Percentiles rank a stretch among this genome's conserved stretches.
phyloP scores from a whole-genome alignment of 2,888 invertebrate genomes.

The Linnaemya vulpina region DNA sequence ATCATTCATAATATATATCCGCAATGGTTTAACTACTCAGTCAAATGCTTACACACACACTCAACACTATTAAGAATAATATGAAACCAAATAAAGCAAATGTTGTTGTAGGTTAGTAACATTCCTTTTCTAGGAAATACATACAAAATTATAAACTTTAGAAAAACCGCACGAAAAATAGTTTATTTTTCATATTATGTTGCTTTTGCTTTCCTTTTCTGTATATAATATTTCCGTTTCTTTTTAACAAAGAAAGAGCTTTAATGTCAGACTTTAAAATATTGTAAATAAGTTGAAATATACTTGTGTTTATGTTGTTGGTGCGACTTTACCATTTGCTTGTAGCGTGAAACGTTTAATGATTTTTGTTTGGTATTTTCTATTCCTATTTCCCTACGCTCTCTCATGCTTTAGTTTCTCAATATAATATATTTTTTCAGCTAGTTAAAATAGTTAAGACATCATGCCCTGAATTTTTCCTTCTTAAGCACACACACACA shows the following conservation, averaged over 20 bases:
- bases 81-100: conserved; percentile 13
- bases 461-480: too few relatives aligned
- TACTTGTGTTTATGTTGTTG: conserved; percentile 12
- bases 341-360: background rate
- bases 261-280: conserved; percentile 42
- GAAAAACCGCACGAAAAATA: too few relatives aligned
- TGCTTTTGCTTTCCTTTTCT: conserved; percentile 32
- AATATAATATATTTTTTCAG: too few relatives aligned
- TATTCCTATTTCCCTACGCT: too few relatives aligned
- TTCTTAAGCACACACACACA: too few relatives aligned
- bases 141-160: background rate
- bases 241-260: conserved; percentile 35
- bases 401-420: too few relatives aligned
- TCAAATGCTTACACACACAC: conserved; percentile 29
- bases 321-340: conserved; percentile 1
- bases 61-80: conserved; percentile 9
- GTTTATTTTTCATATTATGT: too few relatives aligned
- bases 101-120: conserved; percentile 70
- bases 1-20: conserved; percentile 50
- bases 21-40: conserved; percentile 49
- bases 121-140: conserved; percentile 10
- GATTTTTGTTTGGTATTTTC: too few relatives aligned
- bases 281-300: conserved; percentile 20
- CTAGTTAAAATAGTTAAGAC: too few relatives aligned
- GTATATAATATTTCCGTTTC: conserved; percentile 62